Conservation (phyloP, 2,888 invertebrate species). For the Bombylius discolor region DNA sequence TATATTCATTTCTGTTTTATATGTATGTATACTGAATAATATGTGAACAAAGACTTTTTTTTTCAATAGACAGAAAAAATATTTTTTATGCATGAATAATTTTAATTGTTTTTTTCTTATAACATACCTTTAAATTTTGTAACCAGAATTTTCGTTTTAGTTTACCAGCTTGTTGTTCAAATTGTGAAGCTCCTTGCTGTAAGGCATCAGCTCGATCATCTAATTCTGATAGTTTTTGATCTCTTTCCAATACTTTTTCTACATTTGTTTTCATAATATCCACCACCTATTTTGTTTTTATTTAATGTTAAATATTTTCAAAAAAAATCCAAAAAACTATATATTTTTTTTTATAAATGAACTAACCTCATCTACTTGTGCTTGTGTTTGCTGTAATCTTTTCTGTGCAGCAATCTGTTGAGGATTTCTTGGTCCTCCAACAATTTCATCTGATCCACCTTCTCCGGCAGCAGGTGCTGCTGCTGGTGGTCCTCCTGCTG, state of each 20-base stretch:
- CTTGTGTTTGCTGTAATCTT: constrained; percentile 71
- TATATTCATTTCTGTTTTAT: no score
- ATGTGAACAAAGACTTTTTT: no score
- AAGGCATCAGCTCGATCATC: constrained; percentile 93
- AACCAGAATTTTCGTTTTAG: constrained; percentile 95
- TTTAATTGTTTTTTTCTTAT: no score
- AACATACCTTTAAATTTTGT: constrained; percentile 77
- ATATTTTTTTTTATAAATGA: neutral
- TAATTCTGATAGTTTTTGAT: constrained; percentile 86
- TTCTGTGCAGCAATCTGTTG: constrained; percentile 75
- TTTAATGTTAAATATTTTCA: no score
- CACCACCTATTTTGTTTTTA: constrained; percentile 46
- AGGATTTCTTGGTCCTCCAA: constrained; percentile 74
- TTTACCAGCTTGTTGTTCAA: constrained; percentile 94
- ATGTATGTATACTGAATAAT: no score
- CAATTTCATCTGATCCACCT: constrained; percentile 62
- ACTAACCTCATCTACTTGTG: constrained; percentile 65
- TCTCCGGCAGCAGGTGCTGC: constrained; percentile 44
- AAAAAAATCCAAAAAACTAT: neutral
- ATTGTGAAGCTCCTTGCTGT: constrained; percentile 89
- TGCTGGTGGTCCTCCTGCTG: constrained; percentile 22
- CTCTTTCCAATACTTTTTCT: constrained; percentile 89
- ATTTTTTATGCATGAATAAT: neutral
- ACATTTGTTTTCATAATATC: constrained; percentile 94
- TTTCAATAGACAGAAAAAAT: no score